These are phyloP conservation scores for Thunnus albacares DNA, from an alignment of 2,797 vertebrate species.

Conservation along the genomic window DNA sequence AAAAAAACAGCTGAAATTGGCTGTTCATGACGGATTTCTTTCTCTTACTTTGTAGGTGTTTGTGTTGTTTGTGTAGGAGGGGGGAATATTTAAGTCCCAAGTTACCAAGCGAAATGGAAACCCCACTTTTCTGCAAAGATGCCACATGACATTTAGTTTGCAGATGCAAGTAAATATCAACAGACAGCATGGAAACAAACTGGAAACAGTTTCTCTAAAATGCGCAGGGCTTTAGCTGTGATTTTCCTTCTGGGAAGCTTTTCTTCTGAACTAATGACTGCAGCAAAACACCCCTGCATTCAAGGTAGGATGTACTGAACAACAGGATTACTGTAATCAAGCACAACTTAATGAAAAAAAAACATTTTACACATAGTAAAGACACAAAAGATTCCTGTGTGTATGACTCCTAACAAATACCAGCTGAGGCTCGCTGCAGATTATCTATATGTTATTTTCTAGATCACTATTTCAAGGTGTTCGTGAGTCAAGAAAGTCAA, in stretches of 20 bases:
- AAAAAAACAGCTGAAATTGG: conserved; percentile 20
- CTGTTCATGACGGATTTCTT: conserved; percentile 28
- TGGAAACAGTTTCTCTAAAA: neutral
- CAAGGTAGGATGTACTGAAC: neutral
- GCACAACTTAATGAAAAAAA: neutral
- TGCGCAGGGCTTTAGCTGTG: neutral
- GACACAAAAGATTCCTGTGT: conserved; percentile 33
- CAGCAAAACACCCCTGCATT: neutral
- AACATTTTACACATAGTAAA: conserved; percentile 18
- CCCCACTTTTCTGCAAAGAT: neutral
- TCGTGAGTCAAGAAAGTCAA: neutral
- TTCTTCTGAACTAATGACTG: neutral
- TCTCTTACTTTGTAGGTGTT: conserved; percentile 9
- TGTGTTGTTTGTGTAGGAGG: conserved; percentile 48
- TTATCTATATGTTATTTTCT: neutral
- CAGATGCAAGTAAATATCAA: conserved; percentile 17
- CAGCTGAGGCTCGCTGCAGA: neutral
- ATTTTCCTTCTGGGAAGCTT: neutral
- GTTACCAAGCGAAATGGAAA: conserved; percentile 23
- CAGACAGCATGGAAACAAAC: neutral
- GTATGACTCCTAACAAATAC: conserved; percentile 24
- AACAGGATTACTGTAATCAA: neutral
- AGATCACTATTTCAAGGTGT: neutral
- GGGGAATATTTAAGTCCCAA: neutral
- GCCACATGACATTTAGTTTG: conserved; percentile 11